phyloP scores from a whole-genome alignment of 1,140 invertebrate species.

The Heliconius eleuchia region DNA sequence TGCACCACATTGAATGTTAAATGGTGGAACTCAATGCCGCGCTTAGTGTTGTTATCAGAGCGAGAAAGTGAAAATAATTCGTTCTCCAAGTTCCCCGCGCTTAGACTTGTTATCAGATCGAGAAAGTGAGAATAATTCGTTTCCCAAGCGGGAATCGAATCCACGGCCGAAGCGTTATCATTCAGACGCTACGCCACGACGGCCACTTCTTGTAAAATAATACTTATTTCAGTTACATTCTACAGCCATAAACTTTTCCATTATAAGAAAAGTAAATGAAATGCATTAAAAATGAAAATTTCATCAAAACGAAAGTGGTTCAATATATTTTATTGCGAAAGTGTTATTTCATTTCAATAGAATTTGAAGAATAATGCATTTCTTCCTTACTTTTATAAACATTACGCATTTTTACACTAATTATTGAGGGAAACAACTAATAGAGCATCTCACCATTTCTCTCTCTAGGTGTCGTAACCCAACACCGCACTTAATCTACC shows the following conservation, averaged over 20 bases:
- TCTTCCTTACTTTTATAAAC: not conserved
- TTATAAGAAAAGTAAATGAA: conserved; percentile 17
- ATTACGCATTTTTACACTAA: not conserved
- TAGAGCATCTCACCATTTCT: too few species aligned
- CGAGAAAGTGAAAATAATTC: not conserved
- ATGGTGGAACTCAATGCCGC: not conserved
- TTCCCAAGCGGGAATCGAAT: not conserved
- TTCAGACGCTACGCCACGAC: too few species aligned
- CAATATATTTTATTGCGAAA: conserved; percentile 21
- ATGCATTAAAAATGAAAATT: conserved; percentile 9
- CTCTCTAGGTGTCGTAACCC: too few species aligned
- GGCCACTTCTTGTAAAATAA: not conserved
- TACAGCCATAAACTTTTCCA: not conserved
- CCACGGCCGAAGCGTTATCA: not conserved
- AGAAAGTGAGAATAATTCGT: not conserved
- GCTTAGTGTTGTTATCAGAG: not conserved
- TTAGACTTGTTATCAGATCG: not conserved
- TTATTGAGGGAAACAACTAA: too few species aligned
- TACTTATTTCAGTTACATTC: not conserved
- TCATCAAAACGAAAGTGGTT: conserved; percentile 11
- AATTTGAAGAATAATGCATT: not conserved
- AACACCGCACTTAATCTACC: too few species aligned
- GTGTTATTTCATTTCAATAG: conserved; percentile 13
- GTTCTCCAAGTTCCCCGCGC: not conserved
- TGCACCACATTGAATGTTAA: not conserved